Conservation (phyloP, 2,888 invertebrate species). For the Cetonia aurata region DNA sequence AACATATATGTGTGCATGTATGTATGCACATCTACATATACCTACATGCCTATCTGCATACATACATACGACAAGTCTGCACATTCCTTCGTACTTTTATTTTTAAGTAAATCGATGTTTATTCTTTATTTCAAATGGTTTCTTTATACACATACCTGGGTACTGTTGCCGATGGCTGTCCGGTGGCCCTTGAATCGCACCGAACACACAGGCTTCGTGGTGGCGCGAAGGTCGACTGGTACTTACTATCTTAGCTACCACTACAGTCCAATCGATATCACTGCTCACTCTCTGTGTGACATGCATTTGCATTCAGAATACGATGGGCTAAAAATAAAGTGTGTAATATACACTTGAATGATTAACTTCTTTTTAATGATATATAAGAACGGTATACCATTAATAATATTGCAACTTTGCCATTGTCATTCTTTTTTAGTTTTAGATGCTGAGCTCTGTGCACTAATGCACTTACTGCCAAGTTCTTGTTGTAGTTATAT, state of each 20-base stretch:
- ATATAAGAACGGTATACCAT: constrained; percentile 32
- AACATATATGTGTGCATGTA: too few relatives aligned
- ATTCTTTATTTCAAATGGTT: constrained; percentile 23
- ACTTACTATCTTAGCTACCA: constrained; percentile 48
- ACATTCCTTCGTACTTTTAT: constrained; percentile 4
- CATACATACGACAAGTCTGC: too few relatives aligned
- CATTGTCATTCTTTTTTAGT: neutral
- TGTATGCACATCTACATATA: too few relatives aligned
- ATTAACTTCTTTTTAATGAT: constrained; percentile 41
- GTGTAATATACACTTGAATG: constrained; percentile 20
- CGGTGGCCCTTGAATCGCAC: constrained; percentile 45
- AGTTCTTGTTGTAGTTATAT: too few relatives aligned
- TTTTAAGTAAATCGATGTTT: constrained; percentile 19
- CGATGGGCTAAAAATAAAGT: constrained; percentile 46
- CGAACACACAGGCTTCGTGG: constrained; percentile 48
- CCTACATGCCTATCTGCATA: too few relatives aligned
- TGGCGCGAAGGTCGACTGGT: constrained; percentile 55
- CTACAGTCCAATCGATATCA: constrained; percentile 41
- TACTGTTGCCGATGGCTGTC: constrained; percentile 34
- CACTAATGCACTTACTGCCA: too few relatives aligned
- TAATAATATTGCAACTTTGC: constrained; percentile 29
- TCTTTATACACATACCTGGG: constrained; percentile 20
- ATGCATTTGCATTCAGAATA: constrained; percentile 53
- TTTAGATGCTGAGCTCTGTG: too few relatives aligned
- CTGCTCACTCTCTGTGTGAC: constrained; percentile 45